Evolutionary conservation across 2,888 invertebrate species (phyloP).

Genomic region (Xanthia icteritia): DNA sequence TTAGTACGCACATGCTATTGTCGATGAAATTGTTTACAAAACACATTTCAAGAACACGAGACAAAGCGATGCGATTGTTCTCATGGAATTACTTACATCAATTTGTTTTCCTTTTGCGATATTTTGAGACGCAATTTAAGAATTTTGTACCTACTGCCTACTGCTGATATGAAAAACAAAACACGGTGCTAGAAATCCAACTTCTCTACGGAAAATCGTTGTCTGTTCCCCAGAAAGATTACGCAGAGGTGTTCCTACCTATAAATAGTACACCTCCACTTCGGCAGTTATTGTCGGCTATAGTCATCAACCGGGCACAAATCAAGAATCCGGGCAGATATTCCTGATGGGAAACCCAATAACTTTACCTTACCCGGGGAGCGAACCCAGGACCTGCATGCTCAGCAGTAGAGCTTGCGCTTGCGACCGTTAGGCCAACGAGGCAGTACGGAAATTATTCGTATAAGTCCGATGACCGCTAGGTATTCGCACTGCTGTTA

Average conservation of each 20-base stretch:
- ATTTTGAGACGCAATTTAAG: neutral
- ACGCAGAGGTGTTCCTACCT: too few relatives aligned
- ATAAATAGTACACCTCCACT: too few relatives aligned
- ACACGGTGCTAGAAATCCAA: neutral
- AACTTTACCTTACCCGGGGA: neutral
- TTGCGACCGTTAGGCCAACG: too few relatives aligned
- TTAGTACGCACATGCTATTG: conserved; percentile 10
- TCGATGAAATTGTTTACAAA: conserved; percentile 34
- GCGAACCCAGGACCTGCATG: neutral
- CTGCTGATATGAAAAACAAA: neutral
- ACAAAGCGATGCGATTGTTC: conserved; percentile 23
- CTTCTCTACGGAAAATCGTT: neutral
- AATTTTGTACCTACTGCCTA: neutral
- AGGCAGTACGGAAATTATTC: conserved; percentile 1
- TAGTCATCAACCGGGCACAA: neutral
- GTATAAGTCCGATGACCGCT: conserved; percentile 27
- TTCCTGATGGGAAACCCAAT: neutral
- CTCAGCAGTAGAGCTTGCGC: neutral
- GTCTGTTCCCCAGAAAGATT: too few relatives aligned
- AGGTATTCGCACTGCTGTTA: conserved; percentile 16
- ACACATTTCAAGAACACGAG: conserved; percentile 22
- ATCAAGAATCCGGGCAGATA: neutral
- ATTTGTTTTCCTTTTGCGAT: conserved; percentile 3
- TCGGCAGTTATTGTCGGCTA: neutral
- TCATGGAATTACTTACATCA: conserved; percentile 16